Percentiles rank a stretch among this genome's conserved stretches.
Conservation (phyloP, 2,797 vertebrate genomes). For the Sebastes umbrosus region DNA sequence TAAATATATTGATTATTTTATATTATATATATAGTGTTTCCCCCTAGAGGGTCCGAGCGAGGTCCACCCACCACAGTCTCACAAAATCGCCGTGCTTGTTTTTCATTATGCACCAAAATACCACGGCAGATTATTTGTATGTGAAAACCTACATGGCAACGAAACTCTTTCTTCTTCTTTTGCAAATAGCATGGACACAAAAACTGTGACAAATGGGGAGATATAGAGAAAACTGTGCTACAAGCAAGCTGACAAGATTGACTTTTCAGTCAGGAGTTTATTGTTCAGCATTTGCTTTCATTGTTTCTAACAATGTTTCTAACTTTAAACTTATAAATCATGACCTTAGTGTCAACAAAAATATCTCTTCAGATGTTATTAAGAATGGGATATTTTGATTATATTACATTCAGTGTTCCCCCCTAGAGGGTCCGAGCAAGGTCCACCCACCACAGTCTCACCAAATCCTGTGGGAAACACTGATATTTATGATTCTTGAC, state of each 20-base stretch:
- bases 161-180: background rate
- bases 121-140: background rate
- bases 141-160: background rate
- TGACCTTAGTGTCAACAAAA: background rate
- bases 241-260: background rate
- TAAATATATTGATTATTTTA: too few relatives aligned
- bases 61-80: too few relatives aligned
- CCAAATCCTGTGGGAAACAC: background rate
- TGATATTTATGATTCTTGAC: background rate
- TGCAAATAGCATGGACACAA: too few relatives aligned
- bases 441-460: background rate
- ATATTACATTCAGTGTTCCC: background rate
- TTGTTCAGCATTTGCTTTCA: background rate
- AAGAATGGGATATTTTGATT: background rate
- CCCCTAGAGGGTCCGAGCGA: too few relatives aligned
- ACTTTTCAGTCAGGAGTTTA: background rate
- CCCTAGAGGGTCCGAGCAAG: background rate
- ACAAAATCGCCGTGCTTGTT: too few relatives aligned
- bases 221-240: background rate
- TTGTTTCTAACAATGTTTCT: background rate
- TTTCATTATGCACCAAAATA: background rate
- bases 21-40: too few relatives aligned
- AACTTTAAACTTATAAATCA: background rate
- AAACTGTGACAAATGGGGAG: background rate
- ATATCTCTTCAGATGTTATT: background rate